A percentile compares a stretch with the other conserved stretches of the same genome.
phyloP scores from a whole-genome alignment of 1,140 invertebrate genomes.

The Drosophila pseudoobscura region DNA sequence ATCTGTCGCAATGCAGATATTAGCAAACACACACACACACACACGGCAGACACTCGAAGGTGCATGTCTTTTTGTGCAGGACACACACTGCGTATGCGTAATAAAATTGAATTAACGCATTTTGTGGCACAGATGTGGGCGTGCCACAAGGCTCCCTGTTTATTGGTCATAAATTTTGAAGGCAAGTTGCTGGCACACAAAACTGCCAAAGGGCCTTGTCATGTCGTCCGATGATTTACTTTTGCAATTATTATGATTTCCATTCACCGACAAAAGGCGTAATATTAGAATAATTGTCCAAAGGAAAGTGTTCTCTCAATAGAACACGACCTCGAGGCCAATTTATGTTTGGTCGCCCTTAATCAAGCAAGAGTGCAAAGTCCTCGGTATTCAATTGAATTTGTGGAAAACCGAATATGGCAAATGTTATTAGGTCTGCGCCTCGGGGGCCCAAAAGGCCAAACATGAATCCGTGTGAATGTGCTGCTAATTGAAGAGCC shows the following conservation, averaged over 20 bases:
- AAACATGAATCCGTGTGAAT: neutral
- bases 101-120: constrained; percentile 74
- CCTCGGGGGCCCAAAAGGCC: neutral
- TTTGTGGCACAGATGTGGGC: constrained; percentile 29
- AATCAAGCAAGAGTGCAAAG: constrained; percentile 26
- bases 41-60: neutral
- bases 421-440: neutral
- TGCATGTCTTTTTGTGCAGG: constrained; percentile 41
- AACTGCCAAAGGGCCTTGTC: constrained; percentile 14
- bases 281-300: constrained; percentile 39
- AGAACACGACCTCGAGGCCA: neutral
- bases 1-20: constrained; percentile 68
- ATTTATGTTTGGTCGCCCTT: constrained; percentile 10
- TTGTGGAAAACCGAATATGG: neutral
- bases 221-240: constrained; percentile 38
- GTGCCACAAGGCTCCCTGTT: no score
- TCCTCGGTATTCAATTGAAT: constrained; percentile 14
- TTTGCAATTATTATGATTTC: constrained; percentile 63
- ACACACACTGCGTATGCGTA: constrained; percentile 66
- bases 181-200: constrained; percentile 46
- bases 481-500: neutral
- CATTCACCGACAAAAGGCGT: constrained; percentile 10
- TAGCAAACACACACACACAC: constrained; percentile 27
- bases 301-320: neutral
- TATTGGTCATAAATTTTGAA: constrained; percentile 63